A percentile compares a stretch with the other conserved stretches of the same genome.
These are phyloP conservation scores for Strongylocentrotus purpuratus DNA, from an alignment of 35 echinoderm and acorn worm species.

Conservation along the genomic window DNA sequence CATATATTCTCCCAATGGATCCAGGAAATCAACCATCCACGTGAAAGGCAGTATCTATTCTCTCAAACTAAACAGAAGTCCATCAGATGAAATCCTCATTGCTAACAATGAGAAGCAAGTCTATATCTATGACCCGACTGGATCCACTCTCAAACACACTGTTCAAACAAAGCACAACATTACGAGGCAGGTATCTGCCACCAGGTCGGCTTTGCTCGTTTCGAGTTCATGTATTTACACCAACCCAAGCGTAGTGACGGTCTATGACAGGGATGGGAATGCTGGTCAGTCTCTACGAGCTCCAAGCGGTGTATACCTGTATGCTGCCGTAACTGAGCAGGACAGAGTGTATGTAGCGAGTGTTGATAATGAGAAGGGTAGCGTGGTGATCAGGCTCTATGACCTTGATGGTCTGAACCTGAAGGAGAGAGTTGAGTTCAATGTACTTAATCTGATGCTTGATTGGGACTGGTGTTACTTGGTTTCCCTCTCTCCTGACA, in stretches of 20 bases:
- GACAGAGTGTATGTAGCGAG: constrained; percentile 42
- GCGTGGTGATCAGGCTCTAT: background rate
- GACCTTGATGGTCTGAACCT: background rate
- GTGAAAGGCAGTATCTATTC: too few relatives aligned
- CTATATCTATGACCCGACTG: constrained; percentile 28
- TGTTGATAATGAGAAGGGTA: background rate
- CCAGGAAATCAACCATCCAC: too few relatives aligned
- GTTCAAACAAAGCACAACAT: background rate
- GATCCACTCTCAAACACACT: background rate
- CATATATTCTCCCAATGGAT: too few relatives aligned
- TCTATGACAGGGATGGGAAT: constrained; percentile 41
- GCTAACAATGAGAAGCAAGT: background rate
- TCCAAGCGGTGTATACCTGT: background rate
- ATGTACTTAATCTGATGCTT: too few relatives aligned
- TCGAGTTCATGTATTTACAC: background rate
- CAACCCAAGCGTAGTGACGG: constrained; percentile 29
- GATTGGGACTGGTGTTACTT: too few relatives aligned
- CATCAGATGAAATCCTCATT: constrained; percentile 8
- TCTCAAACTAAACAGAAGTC: too few relatives aligned
- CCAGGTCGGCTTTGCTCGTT: background rate
- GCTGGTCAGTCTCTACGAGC: background rate
- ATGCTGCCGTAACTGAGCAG: constrained; percentile 2
- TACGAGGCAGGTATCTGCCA: background rate
- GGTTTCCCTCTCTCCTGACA: too few relatives aligned
- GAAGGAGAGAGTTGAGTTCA: too few relatives aligned